Evolutionary conservation across 2,113 vertebrate species (phyloP).

Genomic region (Caranx melampygus): DNA sequence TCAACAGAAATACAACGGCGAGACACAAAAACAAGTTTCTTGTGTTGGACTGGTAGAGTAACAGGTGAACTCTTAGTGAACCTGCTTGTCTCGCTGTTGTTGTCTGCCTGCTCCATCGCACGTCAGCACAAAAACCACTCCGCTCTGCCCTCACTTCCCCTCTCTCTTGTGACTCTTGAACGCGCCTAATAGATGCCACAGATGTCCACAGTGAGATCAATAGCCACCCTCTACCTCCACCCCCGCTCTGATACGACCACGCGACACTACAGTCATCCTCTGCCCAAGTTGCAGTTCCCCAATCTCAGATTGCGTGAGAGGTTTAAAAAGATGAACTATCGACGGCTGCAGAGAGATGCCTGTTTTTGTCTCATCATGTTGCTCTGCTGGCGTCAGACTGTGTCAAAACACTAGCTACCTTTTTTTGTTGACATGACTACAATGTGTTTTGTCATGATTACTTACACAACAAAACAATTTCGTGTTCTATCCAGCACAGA

Average conservation of each 20-base stretch:
- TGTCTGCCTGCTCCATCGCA: constrained; percentile 41
- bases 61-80: constrained; percentile 70
- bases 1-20: constrained; percentile 4
- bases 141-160: constrained; percentile 52
- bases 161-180: constrained; percentile 40
- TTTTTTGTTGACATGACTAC: constrained; percentile 24
- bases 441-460: constrained; percentile 40
- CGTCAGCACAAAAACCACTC: constrained; percentile 23
- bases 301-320: constrained; percentile 60
- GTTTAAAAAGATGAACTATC: constrained; percentile 57
- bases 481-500: constrained; percentile 12
- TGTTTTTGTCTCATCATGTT: constrained; percentile 46
- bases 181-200: constrained; percentile 64
- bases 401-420: constrained; percentile 60
- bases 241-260: constrained; percentile 14
- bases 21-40: constrained; percentile 47
- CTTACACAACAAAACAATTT: constrained; percentile 45
- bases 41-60: neutral
- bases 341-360: constrained; percentile 8
- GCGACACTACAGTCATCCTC: constrained; percentile 9
- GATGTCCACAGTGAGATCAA: constrained; percentile 71
- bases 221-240: constrained; percentile 41
- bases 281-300: constrained; percentile 50
- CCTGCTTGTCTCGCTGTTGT: constrained; percentile 61
- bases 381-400: constrained; percentile 54